Evolutionary conservation across 2,888 invertebrate species (phyloP).

Genomic region (Tholera decimalis): DNA sequence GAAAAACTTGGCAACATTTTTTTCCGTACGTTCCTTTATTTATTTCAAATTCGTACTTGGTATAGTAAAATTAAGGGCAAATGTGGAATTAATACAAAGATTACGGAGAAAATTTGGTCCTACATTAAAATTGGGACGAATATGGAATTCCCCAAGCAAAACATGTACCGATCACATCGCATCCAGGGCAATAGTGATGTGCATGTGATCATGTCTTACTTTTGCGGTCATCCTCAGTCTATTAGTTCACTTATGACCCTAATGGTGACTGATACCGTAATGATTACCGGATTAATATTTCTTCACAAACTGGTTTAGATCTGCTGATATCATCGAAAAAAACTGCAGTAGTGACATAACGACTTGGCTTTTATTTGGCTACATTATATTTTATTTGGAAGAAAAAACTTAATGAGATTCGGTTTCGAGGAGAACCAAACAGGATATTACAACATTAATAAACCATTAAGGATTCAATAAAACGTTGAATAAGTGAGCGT

Average conservation of each 20-base stretch:
- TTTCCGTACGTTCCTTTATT: no score
- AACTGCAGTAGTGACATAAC: conserved; percentile 7
- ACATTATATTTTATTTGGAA: neutral
- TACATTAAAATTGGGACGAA: neutral
- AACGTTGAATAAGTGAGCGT: conserved; percentile 21
- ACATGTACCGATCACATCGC: no score
- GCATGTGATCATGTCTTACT: neutral
- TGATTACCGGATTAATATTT: neutral
- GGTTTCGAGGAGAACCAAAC: conserved; percentile 11
- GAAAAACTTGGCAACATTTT: neutral
- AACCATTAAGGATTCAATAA: conserved; percentile 26
- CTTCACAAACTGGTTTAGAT: neutral
- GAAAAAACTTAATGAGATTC: conserved; percentile 28
- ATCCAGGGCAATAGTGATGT: no score
- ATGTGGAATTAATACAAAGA: no score
- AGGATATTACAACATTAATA: conserved; percentile 46
- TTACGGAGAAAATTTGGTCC: no score
- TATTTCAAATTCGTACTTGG: no score
- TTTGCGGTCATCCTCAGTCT: neutral
- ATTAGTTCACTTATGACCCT: neutral
- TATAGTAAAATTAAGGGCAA: no score
- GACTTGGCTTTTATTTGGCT: neutral
- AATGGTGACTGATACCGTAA: neutral
- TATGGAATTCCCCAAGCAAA: neutral
- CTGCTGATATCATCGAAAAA: neutral